Percentiles rank a stretch among this genome's conserved stretches.
phyloP scores from a whole-genome alignment of 2,888 invertebrate genomes.

The Hartigia nigra region DNA sequence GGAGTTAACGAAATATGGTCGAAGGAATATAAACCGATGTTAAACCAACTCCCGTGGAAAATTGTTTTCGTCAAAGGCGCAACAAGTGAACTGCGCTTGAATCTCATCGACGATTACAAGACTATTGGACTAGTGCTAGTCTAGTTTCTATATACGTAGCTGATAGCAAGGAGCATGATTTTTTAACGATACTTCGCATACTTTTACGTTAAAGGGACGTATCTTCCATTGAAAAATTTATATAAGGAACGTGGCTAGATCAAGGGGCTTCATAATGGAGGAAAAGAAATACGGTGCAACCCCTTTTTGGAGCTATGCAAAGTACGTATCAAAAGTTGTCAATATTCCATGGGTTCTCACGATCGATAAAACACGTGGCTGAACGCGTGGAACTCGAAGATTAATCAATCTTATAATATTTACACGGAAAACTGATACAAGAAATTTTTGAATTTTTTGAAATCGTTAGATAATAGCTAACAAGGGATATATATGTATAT shows the following conservation, averaged over 20 bases:
- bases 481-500: not conserved
- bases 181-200: not conserved
- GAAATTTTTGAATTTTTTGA: not conserved
- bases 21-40: not conserved
- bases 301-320: not conserved
- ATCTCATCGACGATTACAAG: not conserved
- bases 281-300: not conserved
- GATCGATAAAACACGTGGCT: not conserved
- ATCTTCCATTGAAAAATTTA: not conserved
- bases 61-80: not conserved
- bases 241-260: not conserved
- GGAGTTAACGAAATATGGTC: not conserved
- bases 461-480: not conserved
- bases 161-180: not conserved
- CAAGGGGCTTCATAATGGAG: not conserved
- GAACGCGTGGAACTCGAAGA: not conserved
- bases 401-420: not conserved
- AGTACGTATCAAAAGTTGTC: not conserved
- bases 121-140: not conserved
- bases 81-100: not conserved
- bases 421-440: not conserved
- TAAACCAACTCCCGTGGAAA: not conserved
- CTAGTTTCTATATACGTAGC: not conserved
- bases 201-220: not conserved
- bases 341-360: not conserved